These are phyloP conservation scores for Phymanthus crucifer DNA, from an alignment of 92 coral and sea anemone species.

Conservation along the genomic window DNA sequence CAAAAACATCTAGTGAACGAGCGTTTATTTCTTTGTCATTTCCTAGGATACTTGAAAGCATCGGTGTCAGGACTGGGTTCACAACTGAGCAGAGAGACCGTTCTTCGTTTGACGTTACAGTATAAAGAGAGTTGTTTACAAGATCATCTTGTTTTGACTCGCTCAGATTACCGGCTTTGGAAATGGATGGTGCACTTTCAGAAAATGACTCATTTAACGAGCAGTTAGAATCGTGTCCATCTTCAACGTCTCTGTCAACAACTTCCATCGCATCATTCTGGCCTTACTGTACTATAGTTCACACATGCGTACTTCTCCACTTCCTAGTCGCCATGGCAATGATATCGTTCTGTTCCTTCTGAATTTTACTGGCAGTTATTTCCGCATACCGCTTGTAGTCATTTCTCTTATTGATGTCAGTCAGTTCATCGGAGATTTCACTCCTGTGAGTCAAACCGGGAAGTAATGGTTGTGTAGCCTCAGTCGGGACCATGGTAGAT, in stretches of 20 bases:
- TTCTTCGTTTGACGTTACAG: background rate
- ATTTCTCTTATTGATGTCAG: slow-evolving; percentile 3
- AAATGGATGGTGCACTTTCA: background rate
- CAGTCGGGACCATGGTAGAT: too few species aligned
- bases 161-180: background rate
- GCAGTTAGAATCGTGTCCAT: background rate
- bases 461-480: background rate
- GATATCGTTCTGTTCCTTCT: slow-evolving; percentile 9
- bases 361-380: background rate
- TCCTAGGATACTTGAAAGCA: too few species aligned
- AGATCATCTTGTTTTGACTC: background rate
- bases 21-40: too few species aligned
- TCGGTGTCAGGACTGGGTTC: too few species aligned
- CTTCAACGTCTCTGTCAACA: background rate
- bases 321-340: slow-evolving; percentile 25
- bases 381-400: slow-evolving; percentile 13
- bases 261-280: background rate
- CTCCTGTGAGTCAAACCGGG: background rate
- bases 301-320: background rate
- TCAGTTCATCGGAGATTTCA: background rate
- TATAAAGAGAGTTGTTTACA: background rate
- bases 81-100: too few species aligned
- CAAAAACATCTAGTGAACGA: too few species aligned
- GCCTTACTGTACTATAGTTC: background rate
- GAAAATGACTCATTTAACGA: background rate